phyloP scores from a whole-genome alignment of 2,888 invertebrate species.

The Idaea straminata region DNA sequence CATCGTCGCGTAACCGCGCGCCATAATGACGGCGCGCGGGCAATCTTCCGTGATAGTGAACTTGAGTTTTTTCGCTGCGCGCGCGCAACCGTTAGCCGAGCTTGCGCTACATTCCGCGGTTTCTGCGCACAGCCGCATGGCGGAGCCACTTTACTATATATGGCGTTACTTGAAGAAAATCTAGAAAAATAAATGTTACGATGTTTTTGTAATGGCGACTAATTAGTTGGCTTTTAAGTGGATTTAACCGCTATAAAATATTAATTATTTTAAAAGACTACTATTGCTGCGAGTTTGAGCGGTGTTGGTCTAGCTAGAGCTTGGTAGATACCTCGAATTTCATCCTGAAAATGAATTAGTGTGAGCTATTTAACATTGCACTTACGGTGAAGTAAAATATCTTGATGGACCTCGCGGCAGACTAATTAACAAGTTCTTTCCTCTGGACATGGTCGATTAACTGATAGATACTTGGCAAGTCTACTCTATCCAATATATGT shows the following conservation, averaged over 20 bases:
- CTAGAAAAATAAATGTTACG: background rate
- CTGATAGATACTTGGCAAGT: too few species aligned
- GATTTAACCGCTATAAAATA: constrained; percentile 23
- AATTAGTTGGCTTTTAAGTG: background rate
- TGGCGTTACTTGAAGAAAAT: constrained; percentile 30
- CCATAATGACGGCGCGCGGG: constrained; percentile 60
- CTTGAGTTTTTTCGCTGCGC: constrained; percentile 76
- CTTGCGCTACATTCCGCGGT: constrained; percentile 76
- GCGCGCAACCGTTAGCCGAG: constrained; percentile 64
- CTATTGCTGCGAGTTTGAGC: constrained; percentile 1
- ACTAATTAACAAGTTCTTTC: too few species aligned
- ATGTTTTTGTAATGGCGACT: background rate
- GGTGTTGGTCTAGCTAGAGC: background rate
- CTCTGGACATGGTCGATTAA: too few species aligned
- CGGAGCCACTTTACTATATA: constrained; percentile 47
- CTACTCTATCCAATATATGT: too few species aligned
- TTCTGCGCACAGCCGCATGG: constrained; percentile 51
- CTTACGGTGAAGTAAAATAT: too few species aligned
- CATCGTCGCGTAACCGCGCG: constrained; percentile 66
- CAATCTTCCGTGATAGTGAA: constrained; percentile 80
- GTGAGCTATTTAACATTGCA: too few species aligned
- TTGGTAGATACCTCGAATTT: too few species aligned
- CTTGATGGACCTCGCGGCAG: too few species aligned
- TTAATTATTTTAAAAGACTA: constrained; percentile 4
- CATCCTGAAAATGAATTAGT: too few species aligned